Evolutionary conservation across 2,888 invertebrate genomes (phyloP), one percentile per base, ranked within the genome.

Genomic region (Trichogramma dendrolimi): DNA sequence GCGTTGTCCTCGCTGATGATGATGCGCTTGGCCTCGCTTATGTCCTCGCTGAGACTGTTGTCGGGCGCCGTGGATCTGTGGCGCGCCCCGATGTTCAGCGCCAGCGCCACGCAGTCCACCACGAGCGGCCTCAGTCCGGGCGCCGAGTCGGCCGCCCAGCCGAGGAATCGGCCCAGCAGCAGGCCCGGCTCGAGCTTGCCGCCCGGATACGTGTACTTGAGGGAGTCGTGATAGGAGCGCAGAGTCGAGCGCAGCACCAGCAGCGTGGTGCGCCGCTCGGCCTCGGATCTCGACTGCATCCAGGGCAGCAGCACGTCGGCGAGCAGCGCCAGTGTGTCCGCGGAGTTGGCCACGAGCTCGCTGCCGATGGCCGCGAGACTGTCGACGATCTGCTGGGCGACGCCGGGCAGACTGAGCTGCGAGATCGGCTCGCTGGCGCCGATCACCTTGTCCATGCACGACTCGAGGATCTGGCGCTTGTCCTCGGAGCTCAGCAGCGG

Each of bases 181-280:
- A 72, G 74, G 4, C 77, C 77, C 5, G 74, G 73, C 43, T 76
- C 74, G 10, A 78, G 62, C 64, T 73, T 76, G 6, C 77, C 77
- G 11, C 73, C 74, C 38, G 77, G 76, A 67, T 75, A 75, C 7
- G 77, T 76, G 61, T 75, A 77, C 51, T 76, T 76, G 39, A 78
- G 65, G 2, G 73, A 73, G 67, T 75, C 71, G 60, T 72, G 71
- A 63, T 78, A 78, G 1, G 76, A 74, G 58, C 75, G 75, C 5
- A 78, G 69, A 5, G 73, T 72, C 1, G 70, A 69, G 10, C 73
- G 66, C 11, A 78, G 67, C 6, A 76, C 72, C 3, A 71, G 58
- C 5, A 78, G 62, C 0, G 76, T 71, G 7, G 69, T 73, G 61
- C 70, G 70, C 42, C 77, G 70, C 53, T 77, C 75, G 0, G 69